Conservation (phyloP, 2,888 invertebrate species). For the Anoncus sp. region DNA sequence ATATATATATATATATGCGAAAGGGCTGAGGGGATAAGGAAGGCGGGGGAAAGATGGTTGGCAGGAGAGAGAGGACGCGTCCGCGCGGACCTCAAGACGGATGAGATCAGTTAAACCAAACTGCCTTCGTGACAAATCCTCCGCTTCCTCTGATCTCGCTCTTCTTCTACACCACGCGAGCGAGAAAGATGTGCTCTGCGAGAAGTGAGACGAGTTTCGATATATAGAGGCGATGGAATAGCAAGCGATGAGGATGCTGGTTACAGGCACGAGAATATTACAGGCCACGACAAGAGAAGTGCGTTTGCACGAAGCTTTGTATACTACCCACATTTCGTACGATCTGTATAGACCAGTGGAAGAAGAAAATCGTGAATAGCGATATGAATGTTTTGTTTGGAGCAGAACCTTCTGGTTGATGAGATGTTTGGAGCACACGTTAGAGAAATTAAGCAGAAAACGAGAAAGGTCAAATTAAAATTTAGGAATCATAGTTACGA, state of each 20-base stretch:
- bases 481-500: too few species aligned
- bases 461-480: too few species aligned
- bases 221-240: too few species aligned
- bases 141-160: constrained; percentile 79
- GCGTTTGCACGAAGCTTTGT: constrained; percentile 31
- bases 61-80: constrained; percentile 58
- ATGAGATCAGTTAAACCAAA: constrained; percentile 83
- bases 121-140: constrained; percentile 82
- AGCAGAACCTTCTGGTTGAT: too few species aligned
- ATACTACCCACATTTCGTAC: not conserved
- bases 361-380: too few species aligned
- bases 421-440: too few species aligned
- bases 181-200: constrained; percentile 25
- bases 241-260: constrained; percentile 20
- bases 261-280: constrained; percentile 14
- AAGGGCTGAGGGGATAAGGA: constrained; percentile 42
- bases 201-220: too few species aligned
- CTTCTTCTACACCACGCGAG: constrained; percentile 5
- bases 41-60: constrained; percentile 52
- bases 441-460: too few species aligned
- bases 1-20: constrained; percentile 35
- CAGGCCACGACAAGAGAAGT: constrained; percentile 32
- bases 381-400: too few species aligned
- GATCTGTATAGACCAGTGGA: too few species aligned
- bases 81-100: constrained; percentile 79